Conservation (phyloP, 92 coral and sea anemone genomes). For the Metridium senile region DNA sequence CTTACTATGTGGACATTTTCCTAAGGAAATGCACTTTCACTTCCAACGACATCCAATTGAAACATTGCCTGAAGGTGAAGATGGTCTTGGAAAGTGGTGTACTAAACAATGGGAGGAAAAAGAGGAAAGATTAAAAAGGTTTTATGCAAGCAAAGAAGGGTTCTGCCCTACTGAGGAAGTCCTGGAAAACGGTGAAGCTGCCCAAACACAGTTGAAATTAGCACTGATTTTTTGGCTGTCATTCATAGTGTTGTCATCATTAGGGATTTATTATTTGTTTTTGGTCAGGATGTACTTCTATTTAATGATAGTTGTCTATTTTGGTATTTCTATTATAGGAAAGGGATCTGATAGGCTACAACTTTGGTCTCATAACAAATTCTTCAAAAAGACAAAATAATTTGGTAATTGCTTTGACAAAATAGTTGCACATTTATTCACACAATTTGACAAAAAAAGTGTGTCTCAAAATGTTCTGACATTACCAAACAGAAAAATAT, state of each 20-base stretch:
- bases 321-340: slow-evolving; percentile 38
- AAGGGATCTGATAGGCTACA: slow-evolving; percentile 68
- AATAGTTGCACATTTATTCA: neutral
- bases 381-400: slow-evolving; percentile 10
- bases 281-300: slow-evolving; percentile 74
- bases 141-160: slow-evolving; percentile 57
- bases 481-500: no score
- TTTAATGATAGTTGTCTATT: slow-evolving; percentile 28
- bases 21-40: slow-evolving; percentile 89
- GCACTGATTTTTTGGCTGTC: slow-evolving; percentile 67
- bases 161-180: slow-evolving; percentile 54
- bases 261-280: slow-evolving; percentile 42
- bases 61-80: slow-evolving; percentile 59
- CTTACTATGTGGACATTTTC: slow-evolving; percentile 73
- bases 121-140: slow-evolving; percentile 67
- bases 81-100: slow-evolving; percentile 90
- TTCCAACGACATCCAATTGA: slow-evolving; percentile 72
- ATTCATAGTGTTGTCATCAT: slow-evolving; percentile 36
- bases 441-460: no score
- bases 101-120: slow-evolving; percentile 79
- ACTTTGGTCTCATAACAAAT: slow-evolving; percentile 44
- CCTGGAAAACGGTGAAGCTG: slow-evolving; percentile 25
- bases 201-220: slow-evolving; percentile 42
- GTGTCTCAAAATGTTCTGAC: no score
- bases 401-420: neutral